A percentile compares a stretch with the other conserved stretches of the same genome.
phyloP scores from a whole-genome alignment of 2,113 vertebrate genomes.

The Dolichotis patagonum region DNA sequence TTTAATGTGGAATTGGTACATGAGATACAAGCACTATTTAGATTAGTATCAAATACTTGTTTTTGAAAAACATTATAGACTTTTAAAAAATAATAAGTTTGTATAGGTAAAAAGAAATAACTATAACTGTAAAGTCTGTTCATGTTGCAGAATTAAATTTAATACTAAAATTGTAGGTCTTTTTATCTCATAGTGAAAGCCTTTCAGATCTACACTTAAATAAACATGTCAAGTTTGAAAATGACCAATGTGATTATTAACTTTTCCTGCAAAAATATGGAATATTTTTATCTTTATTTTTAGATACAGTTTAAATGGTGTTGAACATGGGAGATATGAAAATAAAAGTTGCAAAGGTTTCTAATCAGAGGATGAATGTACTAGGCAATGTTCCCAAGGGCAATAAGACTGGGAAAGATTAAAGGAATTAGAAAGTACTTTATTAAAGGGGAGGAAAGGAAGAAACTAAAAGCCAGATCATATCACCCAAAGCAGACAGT shows the following conservation, averaged over 20 bases:
- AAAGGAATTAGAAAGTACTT: conserved; percentile 62
- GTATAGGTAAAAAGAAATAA: conserved; percentile 42
- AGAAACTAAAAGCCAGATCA: background rate
- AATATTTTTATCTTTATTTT: conserved; percentile 65
- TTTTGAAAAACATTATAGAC: background rate
- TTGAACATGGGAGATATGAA: background rate
- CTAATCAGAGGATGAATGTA: conserved; percentile 53
- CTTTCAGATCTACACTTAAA: conserved; percentile 49
- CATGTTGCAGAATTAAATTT: conserved; percentile 48
- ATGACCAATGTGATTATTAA: conserved; percentile 22
- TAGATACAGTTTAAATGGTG: background rate
- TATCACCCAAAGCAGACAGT: background rate
- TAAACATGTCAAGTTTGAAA: conserved; percentile 23
- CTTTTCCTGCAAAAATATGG: background rate
- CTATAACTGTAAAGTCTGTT: conserved; percentile 11
- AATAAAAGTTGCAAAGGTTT: conserved; percentile 46
- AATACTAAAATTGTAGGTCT: background rate
- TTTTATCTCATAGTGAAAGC: conserved; percentile 22
- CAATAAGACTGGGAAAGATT: conserved; percentile 28
- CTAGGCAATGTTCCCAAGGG: conserved; percentile 13
- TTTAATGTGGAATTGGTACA: conserved; percentile 26
- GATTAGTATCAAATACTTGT: background rate
- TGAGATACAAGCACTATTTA: conserved; percentile 37
- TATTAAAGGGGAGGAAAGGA: conserved; percentile 34
- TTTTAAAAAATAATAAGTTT: background rate